Evolutionary conservation across 2,888 invertebrate species (phyloP).

Genomic region (Diabrotica balteata): DNA sequence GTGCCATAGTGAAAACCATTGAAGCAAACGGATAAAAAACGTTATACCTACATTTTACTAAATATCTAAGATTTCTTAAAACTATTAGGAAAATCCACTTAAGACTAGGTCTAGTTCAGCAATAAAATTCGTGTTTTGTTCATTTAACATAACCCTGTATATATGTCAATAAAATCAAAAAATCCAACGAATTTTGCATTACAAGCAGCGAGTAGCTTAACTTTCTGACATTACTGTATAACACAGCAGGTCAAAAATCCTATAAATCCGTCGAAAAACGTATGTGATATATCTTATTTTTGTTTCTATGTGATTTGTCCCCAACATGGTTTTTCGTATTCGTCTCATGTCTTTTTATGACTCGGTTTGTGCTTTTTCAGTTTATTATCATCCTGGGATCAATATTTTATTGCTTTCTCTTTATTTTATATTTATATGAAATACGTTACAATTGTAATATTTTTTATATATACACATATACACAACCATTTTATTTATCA

Average conservation of each 20-base stretch:
- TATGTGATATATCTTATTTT: slow-evolving; percentile 28
- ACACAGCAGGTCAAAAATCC: slow-evolving; percentile 15
- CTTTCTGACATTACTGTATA: neutral
- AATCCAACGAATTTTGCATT: no score
- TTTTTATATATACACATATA: slow-evolving; percentile 5
- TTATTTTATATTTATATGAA: slow-evolving; percentile 32
- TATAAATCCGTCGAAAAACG: slow-evolving; percentile 17
- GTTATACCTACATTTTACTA: no score
- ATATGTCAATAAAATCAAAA: no score
- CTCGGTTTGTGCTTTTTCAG: slow-evolving; percentile 28
- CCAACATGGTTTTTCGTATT: slow-evolving; percentile 27
- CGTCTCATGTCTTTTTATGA: slow-evolving; percentile 31
- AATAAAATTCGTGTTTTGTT: no score
- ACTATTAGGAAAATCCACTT: no score
- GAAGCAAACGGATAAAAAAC: no score
- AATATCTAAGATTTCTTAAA: no score
- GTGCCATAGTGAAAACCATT: no score
- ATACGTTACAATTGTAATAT: slow-evolving; percentile 22
- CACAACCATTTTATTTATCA: neutral
- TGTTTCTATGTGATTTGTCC: slow-evolving; percentile 29
- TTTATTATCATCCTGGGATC: slow-evolving; percentile 30
- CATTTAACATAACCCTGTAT: no score
- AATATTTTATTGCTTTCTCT: slow-evolving; percentile 32
- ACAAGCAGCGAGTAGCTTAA: no score
- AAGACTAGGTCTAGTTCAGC: no score